These are phyloP conservation scores for Pristionchus japonicus DNA, from an alignment of 2,888 invertebrate species.

Conservation along the genomic window DNA sequence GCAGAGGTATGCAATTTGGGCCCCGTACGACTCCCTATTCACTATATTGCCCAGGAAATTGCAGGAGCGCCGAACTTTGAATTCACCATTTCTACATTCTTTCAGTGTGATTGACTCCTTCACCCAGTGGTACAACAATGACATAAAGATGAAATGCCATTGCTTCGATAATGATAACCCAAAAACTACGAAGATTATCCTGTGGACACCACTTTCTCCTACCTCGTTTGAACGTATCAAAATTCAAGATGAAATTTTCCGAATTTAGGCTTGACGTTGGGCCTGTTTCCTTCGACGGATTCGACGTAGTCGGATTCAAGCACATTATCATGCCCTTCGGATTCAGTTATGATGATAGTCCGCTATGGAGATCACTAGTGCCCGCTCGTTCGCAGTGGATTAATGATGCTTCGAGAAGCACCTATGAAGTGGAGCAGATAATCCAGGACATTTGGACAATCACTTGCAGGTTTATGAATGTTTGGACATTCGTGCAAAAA, in stretches of 20 bases:
- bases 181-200: neutral
- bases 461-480: slow-evolving; percentile 12
- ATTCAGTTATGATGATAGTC: slow-evolving; percentile 16
- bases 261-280: neutral
- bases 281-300: neutral
- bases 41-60: no score
- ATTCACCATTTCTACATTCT: no score
- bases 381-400: neutral
- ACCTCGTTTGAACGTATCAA: neutral
- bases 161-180: neutral
- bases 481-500: no score
- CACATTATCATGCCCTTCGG: slow-evolving; percentile 24
- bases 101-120: neutral
- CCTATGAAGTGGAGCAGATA: neutral
- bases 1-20: neutral
- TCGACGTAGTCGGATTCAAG: neutral
- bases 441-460: neutral
- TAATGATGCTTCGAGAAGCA: neutral
- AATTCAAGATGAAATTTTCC: neutral
- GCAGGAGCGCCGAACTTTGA: no score
- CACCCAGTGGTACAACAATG: slow-evolving; percentile 3
- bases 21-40: neutral
- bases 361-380: neutral
- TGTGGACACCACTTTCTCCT: slow-evolving; percentile 8
- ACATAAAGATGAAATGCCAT: neutral